phyloP scores from a whole-genome alignment of 2,113 vertebrate species.

The Acanthisitta chloris region DNA sequence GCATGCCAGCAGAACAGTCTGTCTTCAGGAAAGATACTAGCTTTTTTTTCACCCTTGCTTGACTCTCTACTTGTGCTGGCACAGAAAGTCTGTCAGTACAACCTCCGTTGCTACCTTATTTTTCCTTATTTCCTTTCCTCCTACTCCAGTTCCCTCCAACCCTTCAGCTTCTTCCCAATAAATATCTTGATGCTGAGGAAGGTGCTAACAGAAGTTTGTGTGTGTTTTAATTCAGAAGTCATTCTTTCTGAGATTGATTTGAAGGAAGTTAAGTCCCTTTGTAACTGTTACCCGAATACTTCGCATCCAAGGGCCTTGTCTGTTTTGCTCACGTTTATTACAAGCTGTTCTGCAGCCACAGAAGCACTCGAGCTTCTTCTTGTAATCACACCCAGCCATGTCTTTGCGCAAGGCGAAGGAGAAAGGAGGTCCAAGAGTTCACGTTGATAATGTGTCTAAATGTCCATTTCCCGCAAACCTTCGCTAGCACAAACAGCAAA shows the following conservation, averaged over 20 bases:
- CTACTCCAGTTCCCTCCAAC: neutral
- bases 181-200: neutral
- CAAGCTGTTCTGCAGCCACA: neutral
- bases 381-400: neutral
- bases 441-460: constrained; percentile 49
- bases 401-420: neutral
- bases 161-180: neutral
- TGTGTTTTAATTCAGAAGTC: neutral
- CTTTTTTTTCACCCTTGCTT: constrained; percentile 24
- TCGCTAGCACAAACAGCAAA: constrained; percentile 51
- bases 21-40: constrained; percentile 37
- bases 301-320: neutral
- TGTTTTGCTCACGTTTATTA: neutral
- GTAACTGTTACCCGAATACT: neutral
- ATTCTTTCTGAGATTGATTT: neutral
- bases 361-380: neutral
- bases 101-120: neutral
- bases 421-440: constrained; percentile 19
- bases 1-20: constrained; percentile 51
- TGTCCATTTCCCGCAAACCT: constrained; percentile 63
- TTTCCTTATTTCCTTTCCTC: constrained; percentile 6
- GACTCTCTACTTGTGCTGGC: constrained; percentile 45
- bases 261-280: neutral
- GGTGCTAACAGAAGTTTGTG: neutral
- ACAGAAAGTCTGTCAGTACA: constrained; percentile 25